These are phyloP conservation scores for Osmoderma eremita DNA, from an alignment of 2,888 invertebrate genomes.

Conservation along the genomic window DNA sequence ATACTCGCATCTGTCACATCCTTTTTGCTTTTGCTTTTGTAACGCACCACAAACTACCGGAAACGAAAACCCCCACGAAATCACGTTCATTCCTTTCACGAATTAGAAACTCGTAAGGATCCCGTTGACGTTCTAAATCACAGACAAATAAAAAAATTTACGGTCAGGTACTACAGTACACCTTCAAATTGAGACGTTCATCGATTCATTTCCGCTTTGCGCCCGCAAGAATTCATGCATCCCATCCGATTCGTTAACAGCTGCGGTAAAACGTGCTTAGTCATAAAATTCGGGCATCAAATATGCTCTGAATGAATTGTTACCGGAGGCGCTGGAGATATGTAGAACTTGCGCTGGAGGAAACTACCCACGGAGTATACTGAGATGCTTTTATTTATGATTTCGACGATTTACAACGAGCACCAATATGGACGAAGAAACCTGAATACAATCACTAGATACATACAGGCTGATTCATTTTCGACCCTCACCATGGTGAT, in stretches of 20 bases:
- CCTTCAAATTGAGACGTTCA: constrained; percentile 24
- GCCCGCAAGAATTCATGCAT: constrained; percentile 25
- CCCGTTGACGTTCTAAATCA: constrained; percentile 4
- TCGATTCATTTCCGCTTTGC: constrained; percentile 32
- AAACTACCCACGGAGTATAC: too few relatives aligned
- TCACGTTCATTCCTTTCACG: constrained; percentile 24
- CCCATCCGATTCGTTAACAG: constrained; percentile 24
- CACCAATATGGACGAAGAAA: too few relatives aligned
- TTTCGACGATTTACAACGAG: too few relatives aligned
- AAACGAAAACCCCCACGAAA: constrained; percentile 19
- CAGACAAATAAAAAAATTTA: constrained; percentile 28
- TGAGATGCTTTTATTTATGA: too few relatives aligned
- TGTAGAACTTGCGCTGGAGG: too few relatives aligned
- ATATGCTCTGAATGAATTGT: constrained; percentile 33
- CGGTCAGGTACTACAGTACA: not conserved
- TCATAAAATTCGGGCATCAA: constrained; percentile 43
- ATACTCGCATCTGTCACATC: not conserved
- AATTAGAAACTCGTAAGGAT: constrained; percentile 3
- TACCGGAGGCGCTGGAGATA: not conserved
- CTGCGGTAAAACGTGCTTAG: constrained; percentile 41
- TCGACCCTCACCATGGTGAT: too few relatives aligned
- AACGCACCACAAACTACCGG: not conserved
- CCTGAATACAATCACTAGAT: too few relatives aligned
- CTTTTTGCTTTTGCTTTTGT: not conserved
- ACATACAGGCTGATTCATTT: too few relatives aligned